Conservation (phyloP, 2,797 vertebrate species). For the Natrix natrix region DNA sequence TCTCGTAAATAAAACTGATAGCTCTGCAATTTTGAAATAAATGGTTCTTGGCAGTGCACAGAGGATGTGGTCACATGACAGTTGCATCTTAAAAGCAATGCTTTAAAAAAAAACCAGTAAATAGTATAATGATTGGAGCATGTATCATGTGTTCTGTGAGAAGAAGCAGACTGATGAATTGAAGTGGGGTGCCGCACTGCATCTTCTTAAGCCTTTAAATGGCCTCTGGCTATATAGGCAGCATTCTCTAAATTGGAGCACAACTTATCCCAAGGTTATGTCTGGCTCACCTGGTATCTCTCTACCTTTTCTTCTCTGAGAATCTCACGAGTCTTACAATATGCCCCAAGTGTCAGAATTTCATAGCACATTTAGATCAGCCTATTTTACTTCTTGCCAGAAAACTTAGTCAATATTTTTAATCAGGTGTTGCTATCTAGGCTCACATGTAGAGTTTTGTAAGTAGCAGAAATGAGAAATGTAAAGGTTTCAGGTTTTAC, state of each 20-base stretch:
- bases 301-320: neutral
- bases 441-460: accelerated
- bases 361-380: neutral
- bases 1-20: neutral
- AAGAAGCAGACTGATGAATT: neutral
- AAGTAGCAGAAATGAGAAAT: neutral
- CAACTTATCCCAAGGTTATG: neutral
- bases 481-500: constrained; percentile 17
- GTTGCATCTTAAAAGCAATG: neutral
- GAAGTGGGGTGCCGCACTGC: neutral
- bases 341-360: neutral
- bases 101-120: neutral
- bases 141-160: neutral
- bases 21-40: neutral
- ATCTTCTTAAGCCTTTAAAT: neutral
- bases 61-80: neutral
- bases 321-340: neutral
- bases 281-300: neutral
- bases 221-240: neutral
- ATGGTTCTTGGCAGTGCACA: neutral
- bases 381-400: neutral
- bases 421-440: accelerated
- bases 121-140: neutral
- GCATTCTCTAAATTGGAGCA: neutral
- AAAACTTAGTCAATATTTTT: neutral